Evolutionary conservation across 2,888 invertebrate genomes (phyloP), one percentile per base, ranked within the genome.

Genomic region (Acheta domesticus): DNA sequence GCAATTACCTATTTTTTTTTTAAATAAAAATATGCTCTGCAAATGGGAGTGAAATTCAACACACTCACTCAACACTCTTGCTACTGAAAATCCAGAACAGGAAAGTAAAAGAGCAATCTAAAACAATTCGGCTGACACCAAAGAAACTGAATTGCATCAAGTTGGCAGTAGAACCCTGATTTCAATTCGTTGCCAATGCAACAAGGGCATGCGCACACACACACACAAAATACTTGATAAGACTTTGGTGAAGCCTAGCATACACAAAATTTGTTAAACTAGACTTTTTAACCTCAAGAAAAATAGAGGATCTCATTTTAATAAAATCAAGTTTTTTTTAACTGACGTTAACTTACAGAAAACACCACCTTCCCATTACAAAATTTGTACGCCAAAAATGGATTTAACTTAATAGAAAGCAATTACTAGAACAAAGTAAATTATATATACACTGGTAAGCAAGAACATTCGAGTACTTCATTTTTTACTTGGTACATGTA

Each of bases 191-290:
- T 62, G 77, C 77, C 21, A 77, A 78, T 48, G 75, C 77, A 75
- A 79, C 76, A 49, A 75, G 23, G 75, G 76, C 75, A 78, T 76
- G 75, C 76, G 77, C 50, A 76, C 21, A 19, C 77, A 76, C 75
- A 62, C 77, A 62, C 62, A 23, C 73, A 75, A 79, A 76, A 20
- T 48, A 36, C 12, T 76, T 19, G 50, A 80, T 62, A 75, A 76
- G 78, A 78, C 81, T 82, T 81, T 82, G 82, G 80, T 82, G 82
- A 78, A 76, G 77, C 81, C 82, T 81, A 81, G 79, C 62, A 73
- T 76, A 74, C 78, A 20, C n/a, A 48, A 48, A 23, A 19, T 76
- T 11, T 16, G 19, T 19, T 36, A 12, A 20, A 23, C 14, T 49
- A 77, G 16, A 77, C 49, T 77, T 77, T 77, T 5, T 20, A 77